These are phyloP conservation scores for silkworm (Bombyx mori) DNA, from an alignment of 1,140 invertebrate genomes.

Conservation along the genomic window ASM3026992v2 NC_085115.1:5606001-5606500, in stretches of 20 bases:
- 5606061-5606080: no score
- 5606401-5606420: conserved; percentile 17
- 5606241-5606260: conserved; percentile 48
- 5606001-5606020: no score
- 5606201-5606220: conserved; percentile 20
- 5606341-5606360: conserved; percentile 16
- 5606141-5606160: conserved; percentile 25
- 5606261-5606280: conserved; percentile 44
- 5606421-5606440: conserved; percentile 26
- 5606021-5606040: no score
- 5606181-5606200: conserved; percentile 7
- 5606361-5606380: conserved; percentile 12
- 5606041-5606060: no score
- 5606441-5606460: no score
- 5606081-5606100: background rate
- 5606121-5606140: conserved; percentile 15
- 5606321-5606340: conserved; percentile 24
- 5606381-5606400: conserved; percentile 43
- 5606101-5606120: background rate
- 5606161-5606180: background rate
- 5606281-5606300: conserved; percentile 36
- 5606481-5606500: no score
- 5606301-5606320: conserved; percentile 46
- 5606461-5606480: no score
- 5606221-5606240: conserved; percentile 27